Conservation (phyloP, 2,888 invertebrate species). For the Parnassius glacialis region DNA sequence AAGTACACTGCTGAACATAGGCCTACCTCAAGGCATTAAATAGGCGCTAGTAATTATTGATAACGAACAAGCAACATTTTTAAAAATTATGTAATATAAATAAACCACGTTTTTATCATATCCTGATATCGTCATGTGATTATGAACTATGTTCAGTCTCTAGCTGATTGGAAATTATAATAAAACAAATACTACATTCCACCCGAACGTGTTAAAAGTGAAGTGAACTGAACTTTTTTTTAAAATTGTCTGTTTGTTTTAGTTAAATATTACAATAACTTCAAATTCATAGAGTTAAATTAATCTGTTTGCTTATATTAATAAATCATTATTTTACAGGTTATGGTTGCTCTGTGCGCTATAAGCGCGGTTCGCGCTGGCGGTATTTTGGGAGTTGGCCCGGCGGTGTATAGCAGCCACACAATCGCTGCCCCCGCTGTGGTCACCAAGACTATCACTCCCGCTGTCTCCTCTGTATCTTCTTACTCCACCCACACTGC, state of each 20-base stretch:
- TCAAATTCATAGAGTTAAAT: not conserved
- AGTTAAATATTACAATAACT: not conserved
- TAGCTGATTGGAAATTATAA: too few species aligned
- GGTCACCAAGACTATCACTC: slow-evolving; percentile 28
- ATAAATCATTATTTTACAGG: slow-evolving; percentile 45
- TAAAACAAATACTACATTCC: too few species aligned
- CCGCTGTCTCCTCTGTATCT: slow-evolving; percentile 35
- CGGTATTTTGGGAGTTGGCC: slow-evolving; percentile 68
- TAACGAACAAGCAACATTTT: too few species aligned
- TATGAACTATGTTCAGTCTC: too few species aligned
- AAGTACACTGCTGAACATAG: too few species aligned
- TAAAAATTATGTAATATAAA: too few species aligned
- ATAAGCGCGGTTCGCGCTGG: slow-evolving; percentile 82
- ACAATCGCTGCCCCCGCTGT: slow-evolving; percentile 58
- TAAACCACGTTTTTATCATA: too few species aligned
- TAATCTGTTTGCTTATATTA: slow-evolving; percentile 14
- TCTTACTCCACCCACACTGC: slow-evolving; percentile 37
- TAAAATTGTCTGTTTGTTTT: not conserved
- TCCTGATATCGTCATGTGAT: too few species aligned
- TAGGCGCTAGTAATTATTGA: too few species aligned
- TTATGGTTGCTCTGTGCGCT: slow-evolving; percentile 81
- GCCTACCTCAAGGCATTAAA: too few species aligned
- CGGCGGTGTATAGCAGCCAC: slow-evolving; percentile 72
- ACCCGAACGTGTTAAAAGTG: too few species aligned
- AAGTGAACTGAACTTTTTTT: too few species aligned